phyloP scores from a whole-genome alignment of 2,888 invertebrate genomes.

The Drosophila eohydei region DNA sequence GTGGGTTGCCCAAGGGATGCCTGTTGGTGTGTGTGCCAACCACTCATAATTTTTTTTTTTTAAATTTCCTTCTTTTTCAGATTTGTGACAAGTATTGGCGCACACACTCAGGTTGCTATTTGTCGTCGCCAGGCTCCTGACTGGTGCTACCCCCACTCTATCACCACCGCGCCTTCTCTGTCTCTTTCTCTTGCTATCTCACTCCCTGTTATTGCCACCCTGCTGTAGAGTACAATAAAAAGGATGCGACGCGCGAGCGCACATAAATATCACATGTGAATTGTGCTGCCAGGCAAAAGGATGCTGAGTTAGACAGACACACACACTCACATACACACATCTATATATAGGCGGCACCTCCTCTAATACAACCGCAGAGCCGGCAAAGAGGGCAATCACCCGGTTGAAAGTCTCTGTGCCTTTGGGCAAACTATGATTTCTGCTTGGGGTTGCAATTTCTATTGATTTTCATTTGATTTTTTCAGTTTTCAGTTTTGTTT shows the following conservation, averaged over 20 bases:
- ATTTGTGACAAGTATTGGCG: slow-evolving; percentile 75
- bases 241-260: slow-evolving; percentile 75
- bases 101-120: slow-evolving; percentile 72
- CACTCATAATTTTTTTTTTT: slow-evolving; percentile 47
- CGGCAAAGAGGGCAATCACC: slow-evolving; percentile 81
- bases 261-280: slow-evolving; percentile 66
- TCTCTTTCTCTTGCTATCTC: not conserved
- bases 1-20: slow-evolving; percentile 9
- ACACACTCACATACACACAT: not conserved
- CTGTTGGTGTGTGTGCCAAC: slow-evolving; percentile 9
- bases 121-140: slow-evolving; percentile 55
- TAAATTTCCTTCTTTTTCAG: slow-evolving; percentile 41
- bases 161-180: not conserved
- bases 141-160: slow-evolving; percentile 1
- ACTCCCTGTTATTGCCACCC: slow-evolving; percentile 44
- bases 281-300: slow-evolving; percentile 43
- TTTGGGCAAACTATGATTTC: slow-evolving; percentile 47
- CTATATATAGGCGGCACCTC: slow-evolving; percentile 26
- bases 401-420: slow-evolving; percentile 50
- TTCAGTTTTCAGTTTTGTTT: slow-evolving; percentile 2
- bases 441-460: slow-evolving; percentile 77
- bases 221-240: slow-evolving; percentile 42
- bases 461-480: slow-evolving; percentile 65
- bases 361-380: slow-evolving; percentile 55
- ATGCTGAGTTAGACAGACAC: slow-evolving; percentile 37